Base-by-base conservation (phyloP, 2,888 invertebrate genomes). In the Nomada hirtipes region DNA sequence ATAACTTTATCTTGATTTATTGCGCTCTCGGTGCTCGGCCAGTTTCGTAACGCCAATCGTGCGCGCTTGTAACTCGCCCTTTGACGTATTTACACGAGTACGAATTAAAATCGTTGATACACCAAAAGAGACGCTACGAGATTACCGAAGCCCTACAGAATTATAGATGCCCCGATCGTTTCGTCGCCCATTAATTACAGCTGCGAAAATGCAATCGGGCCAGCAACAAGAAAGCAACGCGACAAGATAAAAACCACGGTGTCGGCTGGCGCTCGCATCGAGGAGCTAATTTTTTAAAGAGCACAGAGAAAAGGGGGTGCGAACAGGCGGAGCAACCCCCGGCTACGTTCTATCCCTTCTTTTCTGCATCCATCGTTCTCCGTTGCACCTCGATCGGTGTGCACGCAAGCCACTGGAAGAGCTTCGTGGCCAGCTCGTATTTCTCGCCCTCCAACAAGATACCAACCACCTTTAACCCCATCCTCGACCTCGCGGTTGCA, bases 1-100 rank as follows among this genome's bases (percentile, higher is more conserved):
- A 91, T 92, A 92, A 91, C 86, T 89, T 91, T 89, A 89, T 86
- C 89, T 89, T 88, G 88, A 91, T 91, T 91, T 91, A 91, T 90
- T 81, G 87, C 76, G 47, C 68, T 75, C 81, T 72, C 55, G 78
- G 71, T 76, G 68, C 65, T 52, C 69, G 79, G 63, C 73, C 72
- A 15, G 76, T 78, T 75, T 86, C 80, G 72, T 75, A 86, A 85
- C 64, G 80, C 86, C 83, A 83, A 81, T 87, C 79, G 85, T 53
- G 47, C 60, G 63, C 75, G 36, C 53, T 76, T 60, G 60, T 79
- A 36, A 20, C 72, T 20, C 75, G 47, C 81, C 73, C 76, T 71
- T 72, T 57, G 57, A 74, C 63, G 76, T 70, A 76, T 74, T 75
- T 71, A 71, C 83, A 79, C 73, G 77, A 26, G 80, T 59, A 75